Conservation (phyloP, 2,888 invertebrate species). For the Bombyx huttoni region DNA sequence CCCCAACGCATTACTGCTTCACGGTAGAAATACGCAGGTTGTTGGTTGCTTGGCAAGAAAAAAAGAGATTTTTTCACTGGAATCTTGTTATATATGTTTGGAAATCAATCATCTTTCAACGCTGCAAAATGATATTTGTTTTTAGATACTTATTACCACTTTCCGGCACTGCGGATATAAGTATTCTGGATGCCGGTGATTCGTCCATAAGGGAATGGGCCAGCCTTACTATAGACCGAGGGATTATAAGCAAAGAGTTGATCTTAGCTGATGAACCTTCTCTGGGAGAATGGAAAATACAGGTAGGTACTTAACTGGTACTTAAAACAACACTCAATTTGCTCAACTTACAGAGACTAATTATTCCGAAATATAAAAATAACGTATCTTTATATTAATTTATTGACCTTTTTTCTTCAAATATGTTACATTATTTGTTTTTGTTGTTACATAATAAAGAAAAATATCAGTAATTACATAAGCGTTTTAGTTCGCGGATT, state of each 20-base stretch:
- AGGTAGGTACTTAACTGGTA: conserved; percentile 28
- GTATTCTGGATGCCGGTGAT: conserved; percentile 60
- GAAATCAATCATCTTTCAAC: no score
- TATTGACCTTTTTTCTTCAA: not conserved
- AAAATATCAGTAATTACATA: not conserved
- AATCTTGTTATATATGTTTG: no score
- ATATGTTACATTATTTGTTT: not conserved
- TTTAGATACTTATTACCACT: conserved; percentile 54
- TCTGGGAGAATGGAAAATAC: conserved; percentile 90
- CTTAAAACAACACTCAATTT: no score
- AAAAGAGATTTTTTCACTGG: no score
- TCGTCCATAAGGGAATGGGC: conserved; percentile 88
- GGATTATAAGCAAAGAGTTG: conserved; percentile 83
- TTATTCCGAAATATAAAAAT: not conserved
- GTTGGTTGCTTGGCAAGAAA: no score
- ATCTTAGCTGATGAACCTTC: conserved; percentile 86
- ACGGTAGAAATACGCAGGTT: no score
- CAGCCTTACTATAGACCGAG: conserved; percentile 76
- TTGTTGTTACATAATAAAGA: not conserved
- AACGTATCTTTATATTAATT: not conserved
- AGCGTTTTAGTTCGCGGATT: not conserved
- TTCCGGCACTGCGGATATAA: conserved; percentile 46
- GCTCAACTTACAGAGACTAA: no score
- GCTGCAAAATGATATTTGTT: not conserved
- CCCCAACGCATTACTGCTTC: no score